Conservation (phyloP, 2,888 invertebrate species). For the Agapetus fuscipes region DNA sequence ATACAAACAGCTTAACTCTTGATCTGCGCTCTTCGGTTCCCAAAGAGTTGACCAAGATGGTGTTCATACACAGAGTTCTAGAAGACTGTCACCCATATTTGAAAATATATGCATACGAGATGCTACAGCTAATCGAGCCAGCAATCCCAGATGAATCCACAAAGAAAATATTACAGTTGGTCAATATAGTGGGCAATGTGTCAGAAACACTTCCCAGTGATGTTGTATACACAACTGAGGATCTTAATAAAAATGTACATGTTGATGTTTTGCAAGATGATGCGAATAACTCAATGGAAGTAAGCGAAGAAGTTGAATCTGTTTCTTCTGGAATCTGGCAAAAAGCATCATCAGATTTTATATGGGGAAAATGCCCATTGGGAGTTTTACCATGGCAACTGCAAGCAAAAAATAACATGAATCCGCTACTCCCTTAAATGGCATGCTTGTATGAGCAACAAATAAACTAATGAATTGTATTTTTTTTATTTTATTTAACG, state of each 20-base stretch:
- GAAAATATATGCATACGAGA: constrained; percentile 31
- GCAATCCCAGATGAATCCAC: constrained; percentile 27
- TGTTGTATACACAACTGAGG: constrained; percentile 35
- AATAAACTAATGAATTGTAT: constrained; percentile 5
- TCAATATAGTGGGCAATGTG: constrained; percentile 31
- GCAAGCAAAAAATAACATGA: constrained; percentile 8
- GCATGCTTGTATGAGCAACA: too few relatives aligned
- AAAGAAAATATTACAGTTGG: constrained; percentile 30
- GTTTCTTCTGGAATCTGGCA: constrained; percentile 29
- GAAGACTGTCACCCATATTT: constrained; percentile 35
- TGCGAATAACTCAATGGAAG: too few relatives aligned
- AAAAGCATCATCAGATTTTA: constrained; percentile 27
- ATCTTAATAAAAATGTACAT: too few relatives aligned
- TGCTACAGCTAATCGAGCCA: constrained; percentile 32
- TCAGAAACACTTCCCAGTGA: constrained; percentile 20
- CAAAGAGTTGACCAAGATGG: constrained; percentile 30
- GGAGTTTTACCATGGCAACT: constrained; percentile 42
- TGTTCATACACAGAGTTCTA: constrained; percentile 34
- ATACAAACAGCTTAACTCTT: constrained; percentile 29
- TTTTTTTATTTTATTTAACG: constrained; percentile 7
- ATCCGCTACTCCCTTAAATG: too few relatives aligned
- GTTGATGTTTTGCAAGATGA: too few relatives aligned
- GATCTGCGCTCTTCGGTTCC: constrained; percentile 34
- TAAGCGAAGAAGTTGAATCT: too few relatives aligned
- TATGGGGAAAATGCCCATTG: constrained; percentile 42